Evolutionary conservation across 92 coral and sea anemone species (phyloP).

Genomic region (Zoanthus gigantus): DNA sequence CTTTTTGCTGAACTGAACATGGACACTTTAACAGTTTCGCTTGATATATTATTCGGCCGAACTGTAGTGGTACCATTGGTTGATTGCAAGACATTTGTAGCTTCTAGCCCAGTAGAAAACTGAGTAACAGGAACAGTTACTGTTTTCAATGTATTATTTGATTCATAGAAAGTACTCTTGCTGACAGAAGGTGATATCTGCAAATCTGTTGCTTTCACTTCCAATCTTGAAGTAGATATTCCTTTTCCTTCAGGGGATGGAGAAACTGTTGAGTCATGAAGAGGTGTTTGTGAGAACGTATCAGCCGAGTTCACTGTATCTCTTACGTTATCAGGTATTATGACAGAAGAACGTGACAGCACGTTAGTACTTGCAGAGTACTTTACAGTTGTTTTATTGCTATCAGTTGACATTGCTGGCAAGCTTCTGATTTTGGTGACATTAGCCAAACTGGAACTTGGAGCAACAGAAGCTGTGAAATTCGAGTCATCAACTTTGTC

Average conservation of each 20-base stretch:
- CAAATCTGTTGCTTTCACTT: neutral
- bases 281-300: neutral
- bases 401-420: no score
- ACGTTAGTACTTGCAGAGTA: neutral
- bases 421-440: no score
- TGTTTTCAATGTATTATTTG: neutral
- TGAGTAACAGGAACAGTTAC: neutral
- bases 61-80: neutral
- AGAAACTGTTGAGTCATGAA: neutral
- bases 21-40: neutral
- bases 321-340: neutral
- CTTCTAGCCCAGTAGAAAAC: neutral
- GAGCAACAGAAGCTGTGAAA: neutral
- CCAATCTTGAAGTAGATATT: neutral
- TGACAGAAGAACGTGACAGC: no score
- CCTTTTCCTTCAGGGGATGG: neutral
- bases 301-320: neutral
- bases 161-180: neutral
- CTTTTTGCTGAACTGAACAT: neutral
- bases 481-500: neutral
- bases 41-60: neutral
- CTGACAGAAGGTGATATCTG: neutral
- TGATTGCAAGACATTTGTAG: neutral
- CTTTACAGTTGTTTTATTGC: neutral
- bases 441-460: neutral